phyloP scores from a whole-genome alignment of 2,113 vertebrate species.

The western clawed frog (Xenopus tropicalis) region UCB_Xtro_10.0 CM004445.2:73397001-73397500 shows the following conservation, averaged over 20 bases:
- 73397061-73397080: slow-evolving; percentile 47
- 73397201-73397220: slow-evolving; percentile 65
- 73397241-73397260: slow-evolving; percentile 54
- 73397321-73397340: background rate
- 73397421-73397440: no score
- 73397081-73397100: slow-evolving; percentile 50
- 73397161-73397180: slow-evolving; percentile 53
- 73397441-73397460: no score
- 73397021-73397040: slow-evolving; percentile 51
- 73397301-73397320: slow-evolving; percentile 4
- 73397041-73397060: slow-evolving; percentile 46
- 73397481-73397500: no score
- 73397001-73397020: slow-evolving; percentile 45
- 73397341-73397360: slow-evolving; percentile 4
- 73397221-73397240: slow-evolving; percentile 65
- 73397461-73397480: no score
- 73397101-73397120: slow-evolving; percentile 62
- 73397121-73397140: slow-evolving; percentile 62
- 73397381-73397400: background rate
- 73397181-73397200: slow-evolving; percentile 61
- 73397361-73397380: background rate
- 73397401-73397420: no score
- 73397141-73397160: slow-evolving; percentile 68
- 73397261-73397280: slow-evolving; percentile 51
- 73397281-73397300: slow-evolving; percentile 35